Evolutionary conservation across 2,888 invertebrate species (phyloP).

Genomic region (Brachycybe producta): DNA sequence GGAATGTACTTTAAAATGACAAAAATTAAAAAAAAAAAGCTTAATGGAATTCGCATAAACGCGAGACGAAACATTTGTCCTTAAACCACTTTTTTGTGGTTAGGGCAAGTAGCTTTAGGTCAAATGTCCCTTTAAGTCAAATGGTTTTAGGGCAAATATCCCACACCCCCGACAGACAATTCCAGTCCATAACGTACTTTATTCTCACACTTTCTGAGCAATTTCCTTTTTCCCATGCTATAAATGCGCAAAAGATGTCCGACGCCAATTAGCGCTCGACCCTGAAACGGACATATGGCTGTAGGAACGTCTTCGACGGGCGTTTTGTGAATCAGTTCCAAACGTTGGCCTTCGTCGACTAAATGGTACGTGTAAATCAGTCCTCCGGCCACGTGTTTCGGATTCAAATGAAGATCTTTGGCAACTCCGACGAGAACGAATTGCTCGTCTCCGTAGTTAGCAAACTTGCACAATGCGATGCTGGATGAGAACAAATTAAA

Average conservation of each 20-base stretch:
- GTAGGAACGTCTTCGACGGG: conserved; percentile 81
- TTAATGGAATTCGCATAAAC: not conserved
- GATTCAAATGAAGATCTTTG: conserved; percentile 77
- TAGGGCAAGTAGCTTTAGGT: too few relatives aligned
- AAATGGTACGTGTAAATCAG: conserved; percentile 71
- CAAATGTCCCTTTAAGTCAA: too few relatives aligned
- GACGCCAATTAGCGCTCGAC: conserved; percentile 78
- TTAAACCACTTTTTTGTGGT: too few relatives aligned
- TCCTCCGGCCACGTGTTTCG: conserved; percentile 66
- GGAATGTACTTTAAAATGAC: conserved; percentile 70
- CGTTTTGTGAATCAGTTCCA: conserved; percentile 90
- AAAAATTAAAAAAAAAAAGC: too few relatives aligned
- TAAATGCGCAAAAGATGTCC: conserved; percentile 85
- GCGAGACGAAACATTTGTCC: not conserved
- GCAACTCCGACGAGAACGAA: conserved; percentile 77
- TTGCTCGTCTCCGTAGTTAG: conserved; percentile 46
- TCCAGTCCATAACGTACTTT: conserved; percentile 44
- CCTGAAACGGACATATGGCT: conserved; percentile 81
- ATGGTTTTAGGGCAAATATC: too few relatives aligned
- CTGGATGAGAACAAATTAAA: conserved; percentile 33
- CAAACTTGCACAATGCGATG: conserved; percentile 63
- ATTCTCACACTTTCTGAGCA: conserved; percentile 95
- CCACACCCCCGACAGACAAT: too few relatives aligned
- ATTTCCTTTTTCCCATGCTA: conserved; percentile 91
- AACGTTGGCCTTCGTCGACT: conserved; percentile 59